Evolutionary conservation across 2,888 invertebrate species (phyloP).

Genomic region (Acanthopleura granulata): DNA sequence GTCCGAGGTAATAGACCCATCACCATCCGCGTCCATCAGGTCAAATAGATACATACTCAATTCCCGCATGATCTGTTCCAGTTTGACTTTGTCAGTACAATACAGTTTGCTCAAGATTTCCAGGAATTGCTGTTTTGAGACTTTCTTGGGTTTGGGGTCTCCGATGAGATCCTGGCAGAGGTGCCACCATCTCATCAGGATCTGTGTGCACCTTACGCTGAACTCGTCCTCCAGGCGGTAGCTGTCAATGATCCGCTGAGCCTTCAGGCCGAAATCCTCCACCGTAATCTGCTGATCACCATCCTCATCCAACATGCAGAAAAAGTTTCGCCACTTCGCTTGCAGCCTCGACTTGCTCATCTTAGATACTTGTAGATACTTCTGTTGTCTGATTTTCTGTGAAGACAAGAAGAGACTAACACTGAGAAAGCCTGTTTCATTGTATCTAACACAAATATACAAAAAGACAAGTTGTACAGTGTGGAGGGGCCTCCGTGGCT

Average conservation of each 20-base stretch:
- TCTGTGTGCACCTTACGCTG: conserved; percentile 17
- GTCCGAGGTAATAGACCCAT: conserved; percentile 6
- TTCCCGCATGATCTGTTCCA: conserved; percentile 4
- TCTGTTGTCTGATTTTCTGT: too few relatives aligned
- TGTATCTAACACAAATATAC: too few relatives aligned
- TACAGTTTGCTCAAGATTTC: conserved; percentile 12
- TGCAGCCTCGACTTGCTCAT: neutral
- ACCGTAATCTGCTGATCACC: conserved; percentile 5
- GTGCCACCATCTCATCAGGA: conserved; percentile 16
- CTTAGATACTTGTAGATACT: too few relatives aligned
- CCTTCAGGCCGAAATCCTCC: conserved; percentile 8
- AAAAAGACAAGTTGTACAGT: too few relatives aligned
- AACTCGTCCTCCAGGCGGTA: neutral
- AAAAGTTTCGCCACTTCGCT: conserved; percentile 16
- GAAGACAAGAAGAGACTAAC: too few relatives aligned
- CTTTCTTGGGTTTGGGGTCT: neutral
- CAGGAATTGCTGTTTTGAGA: neutral
- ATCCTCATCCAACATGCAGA: conserved; percentile 15
- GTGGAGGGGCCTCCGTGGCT: too few relatives aligned
- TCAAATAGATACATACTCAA: conserved; percentile 14
- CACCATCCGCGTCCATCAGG: conserved; percentile 11
- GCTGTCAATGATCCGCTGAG: conserved; percentile 3
- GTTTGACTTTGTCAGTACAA: neutral
- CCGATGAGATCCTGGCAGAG: neutral
- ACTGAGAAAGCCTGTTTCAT: too few relatives aligned